These are phyloP conservation scores for Trididemnum clinides DNA, from an alignment of 23 tunicate genomes.

Conservation along the genomic window DNA sequence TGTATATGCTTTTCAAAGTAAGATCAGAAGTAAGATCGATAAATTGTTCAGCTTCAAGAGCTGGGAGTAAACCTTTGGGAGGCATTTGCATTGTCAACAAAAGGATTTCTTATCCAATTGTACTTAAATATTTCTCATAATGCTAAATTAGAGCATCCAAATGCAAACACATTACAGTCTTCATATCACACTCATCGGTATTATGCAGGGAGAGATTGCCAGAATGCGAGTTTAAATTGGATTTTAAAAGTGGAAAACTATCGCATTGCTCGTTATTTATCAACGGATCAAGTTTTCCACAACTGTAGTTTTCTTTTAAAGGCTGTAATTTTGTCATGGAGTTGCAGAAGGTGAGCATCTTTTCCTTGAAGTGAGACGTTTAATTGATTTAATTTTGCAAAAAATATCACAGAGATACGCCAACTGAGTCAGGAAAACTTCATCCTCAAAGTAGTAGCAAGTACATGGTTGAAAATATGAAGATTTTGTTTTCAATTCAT, in stretches of 20 bases:
- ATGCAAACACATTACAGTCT: constrained; percentile 29
- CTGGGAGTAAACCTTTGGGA: constrained; percentile 18
- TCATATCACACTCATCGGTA: constrained; percentile 33
- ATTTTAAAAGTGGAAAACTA: constrained; percentile 38
- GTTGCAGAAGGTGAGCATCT: no score
- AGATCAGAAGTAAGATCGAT: constrained; percentile 31
- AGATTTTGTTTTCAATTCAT: no score
- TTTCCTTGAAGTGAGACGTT: no score
- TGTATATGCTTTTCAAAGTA: constrained; percentile 33
- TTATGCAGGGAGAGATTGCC: constrained; percentile 38
- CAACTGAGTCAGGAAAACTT: no score
- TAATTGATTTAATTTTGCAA: no score
- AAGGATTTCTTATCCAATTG: constrained; percentile 34
- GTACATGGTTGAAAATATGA: no score
- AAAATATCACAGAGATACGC: no score
- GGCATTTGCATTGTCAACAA: constrained; percentile 33
- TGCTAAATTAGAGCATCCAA: constrained; percentile 35
- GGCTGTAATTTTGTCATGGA: constrained; percentile 38
- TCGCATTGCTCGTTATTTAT: constrained; percentile 33
- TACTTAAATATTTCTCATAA: constrained; percentile 20
- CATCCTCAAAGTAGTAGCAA: no score
- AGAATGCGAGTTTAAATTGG: constrained; percentile 26
- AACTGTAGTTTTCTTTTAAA: constrained; percentile 24
- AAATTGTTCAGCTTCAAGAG: constrained; percentile 35
- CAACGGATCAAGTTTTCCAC: constrained; percentile 25